phyloP scores from a whole-genome alignment of 2,113 vertebrate genomes.

The Alethe diademata region DNA sequence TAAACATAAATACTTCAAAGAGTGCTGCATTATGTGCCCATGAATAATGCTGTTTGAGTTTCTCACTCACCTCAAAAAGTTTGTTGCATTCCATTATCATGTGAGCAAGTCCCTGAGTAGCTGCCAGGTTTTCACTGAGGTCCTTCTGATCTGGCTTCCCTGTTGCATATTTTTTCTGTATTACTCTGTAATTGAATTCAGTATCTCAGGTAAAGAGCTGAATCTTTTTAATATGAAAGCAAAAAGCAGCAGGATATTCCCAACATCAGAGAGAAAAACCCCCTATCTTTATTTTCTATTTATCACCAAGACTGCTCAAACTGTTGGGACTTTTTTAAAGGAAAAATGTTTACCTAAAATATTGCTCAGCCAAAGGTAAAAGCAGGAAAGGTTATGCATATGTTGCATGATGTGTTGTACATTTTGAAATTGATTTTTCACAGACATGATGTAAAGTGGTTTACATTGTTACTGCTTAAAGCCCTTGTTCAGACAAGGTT shows the following conservation, averaged over 20 bases:
- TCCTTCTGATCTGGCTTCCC: slow-evolving; percentile 97
- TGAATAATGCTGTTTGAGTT: slow-evolving; percentile 56
- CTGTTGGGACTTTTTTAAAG: background rate
- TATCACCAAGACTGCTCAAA: background rate
- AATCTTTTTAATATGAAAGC: slow-evolving; percentile 42
- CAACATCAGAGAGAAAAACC: background rate
- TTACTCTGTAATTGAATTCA: slow-evolving; percentile 82
- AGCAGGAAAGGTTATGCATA: background rate
- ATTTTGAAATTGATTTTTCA: background rate
- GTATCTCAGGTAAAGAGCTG: slow-evolving; percentile 43
- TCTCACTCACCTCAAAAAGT: slow-evolving; percentile 89
- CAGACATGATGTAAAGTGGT: background rate
- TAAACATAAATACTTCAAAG: slow-evolving; percentile 19
- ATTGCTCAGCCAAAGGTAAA: background rate
- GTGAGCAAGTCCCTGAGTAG: slow-evolving; percentile 93
- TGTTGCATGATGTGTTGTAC: background rate
- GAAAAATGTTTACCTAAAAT: slow-evolving; percentile 21
- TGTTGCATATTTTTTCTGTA: slow-evolving; percentile 95
- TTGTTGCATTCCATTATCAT: slow-evolving; percentile 95
- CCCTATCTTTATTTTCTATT: background rate
- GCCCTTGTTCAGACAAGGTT: background rate
- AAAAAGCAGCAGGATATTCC: background rate
- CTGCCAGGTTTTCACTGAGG: slow-evolving; percentile 95
- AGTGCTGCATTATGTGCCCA: slow-evolving; percentile 29
- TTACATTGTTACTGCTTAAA: background rate